phyloP scores from a whole-genome alignment of 2,113 vertebrate genomes.

The Phasianus colchicus region DNA sequence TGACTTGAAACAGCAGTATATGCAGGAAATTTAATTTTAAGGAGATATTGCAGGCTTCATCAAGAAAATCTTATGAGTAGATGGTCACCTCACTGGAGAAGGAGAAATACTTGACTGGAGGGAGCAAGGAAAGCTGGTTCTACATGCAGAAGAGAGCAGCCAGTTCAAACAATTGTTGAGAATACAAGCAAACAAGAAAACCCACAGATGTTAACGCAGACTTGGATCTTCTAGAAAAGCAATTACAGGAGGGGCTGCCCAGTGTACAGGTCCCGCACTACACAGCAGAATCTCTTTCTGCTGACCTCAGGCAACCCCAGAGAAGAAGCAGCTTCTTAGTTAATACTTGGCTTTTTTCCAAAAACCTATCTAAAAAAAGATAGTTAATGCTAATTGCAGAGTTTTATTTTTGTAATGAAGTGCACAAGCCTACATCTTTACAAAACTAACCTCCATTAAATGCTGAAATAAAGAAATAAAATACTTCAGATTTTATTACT shows the following conservation, averaged over 20 bases:
- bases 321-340: neutral
- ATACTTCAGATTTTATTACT: neutral
- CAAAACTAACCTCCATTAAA: neutral
- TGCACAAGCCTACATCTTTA: neutral
- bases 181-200: neutral
- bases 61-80: neutral
- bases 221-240: neutral
- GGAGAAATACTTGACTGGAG: neutral
- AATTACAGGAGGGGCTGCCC: neutral
- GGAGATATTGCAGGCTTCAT: neutral
- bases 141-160: neutral
- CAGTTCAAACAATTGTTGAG: neutral
- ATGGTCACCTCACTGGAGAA: neutral
- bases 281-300: neutral
- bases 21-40: neutral
- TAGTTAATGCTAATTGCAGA: conserved; percentile 27
- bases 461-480: conserved; percentile 18
- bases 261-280: rapidly evolving
- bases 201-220: neutral
- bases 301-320: neutral
- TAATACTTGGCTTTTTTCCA: neutral
- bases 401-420: neutral
- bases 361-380: neutral
- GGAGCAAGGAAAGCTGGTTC: neutral
- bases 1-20: neutral